These are phyloP conservation scores for Columba guinea DNA, from an alignment of 2,797 vertebrate species.

Conservation along the genomic window DNA sequence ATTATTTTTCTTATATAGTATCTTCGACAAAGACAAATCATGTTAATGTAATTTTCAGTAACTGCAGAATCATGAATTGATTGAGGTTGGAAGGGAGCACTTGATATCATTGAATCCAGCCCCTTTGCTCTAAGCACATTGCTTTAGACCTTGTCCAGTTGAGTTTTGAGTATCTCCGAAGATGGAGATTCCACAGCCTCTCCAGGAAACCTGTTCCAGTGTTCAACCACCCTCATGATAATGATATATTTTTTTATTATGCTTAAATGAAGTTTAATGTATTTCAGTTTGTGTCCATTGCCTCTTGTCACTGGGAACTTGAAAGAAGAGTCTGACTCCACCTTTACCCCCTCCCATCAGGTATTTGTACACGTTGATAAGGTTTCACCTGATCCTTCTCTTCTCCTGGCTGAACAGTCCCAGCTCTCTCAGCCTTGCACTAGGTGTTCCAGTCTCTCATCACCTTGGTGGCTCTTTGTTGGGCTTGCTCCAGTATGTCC, in stretches of 20 bases:
- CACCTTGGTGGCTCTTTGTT: background rate
- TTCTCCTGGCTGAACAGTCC: background rate
- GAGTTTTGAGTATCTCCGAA: background rate
- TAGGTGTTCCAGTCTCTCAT: background rate
- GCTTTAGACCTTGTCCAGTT: background rate
- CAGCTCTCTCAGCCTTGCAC: background rate
- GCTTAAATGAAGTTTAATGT: background rate
- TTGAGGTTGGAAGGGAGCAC: background rate
- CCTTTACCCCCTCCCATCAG: background rate
- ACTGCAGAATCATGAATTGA: background rate
- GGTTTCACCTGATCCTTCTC: background rate
- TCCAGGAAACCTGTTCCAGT: background rate
- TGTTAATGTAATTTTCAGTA: background rate
- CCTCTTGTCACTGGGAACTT: background rate
- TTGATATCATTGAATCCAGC: background rate
- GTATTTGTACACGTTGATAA: background rate
- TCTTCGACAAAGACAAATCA: background rate
- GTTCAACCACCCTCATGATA: background rate
- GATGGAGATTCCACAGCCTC: background rate
- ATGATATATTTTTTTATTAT: background rate
- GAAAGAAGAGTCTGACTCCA: background rate
- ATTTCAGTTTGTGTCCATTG: background rate
- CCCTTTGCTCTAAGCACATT: accelerated
- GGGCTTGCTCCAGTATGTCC: background rate
- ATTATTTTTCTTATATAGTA: background rate